Evolutionary conservation across 1,140 invertebrate genomes (phyloP).

Genomic region (Lasioglossum baleicum): DNA sequence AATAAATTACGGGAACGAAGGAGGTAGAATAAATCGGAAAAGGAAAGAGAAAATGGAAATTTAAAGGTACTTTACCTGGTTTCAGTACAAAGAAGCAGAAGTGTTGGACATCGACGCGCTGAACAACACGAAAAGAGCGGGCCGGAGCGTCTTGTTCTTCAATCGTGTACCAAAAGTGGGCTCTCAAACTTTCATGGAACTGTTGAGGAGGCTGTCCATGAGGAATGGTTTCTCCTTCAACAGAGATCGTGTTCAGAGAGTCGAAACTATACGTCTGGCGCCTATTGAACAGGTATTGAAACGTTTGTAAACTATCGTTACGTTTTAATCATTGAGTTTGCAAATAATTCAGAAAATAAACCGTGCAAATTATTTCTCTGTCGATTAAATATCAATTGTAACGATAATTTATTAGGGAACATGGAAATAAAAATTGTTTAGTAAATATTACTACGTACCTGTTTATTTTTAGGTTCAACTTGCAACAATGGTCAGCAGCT

Average conservation of each 20-base stretch:
- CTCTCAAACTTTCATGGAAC: slow-evolving; percentile 93
- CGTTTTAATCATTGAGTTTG: too few relatives aligned
- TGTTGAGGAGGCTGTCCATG: slow-evolving; percentile 86
- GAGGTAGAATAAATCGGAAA: too few relatives aligned
- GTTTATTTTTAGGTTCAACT: too few relatives aligned
- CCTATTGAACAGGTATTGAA: slow-evolving; percentile 85
- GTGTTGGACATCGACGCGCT: slow-evolving; percentile 83
- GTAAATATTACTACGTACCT: too few relatives aligned
- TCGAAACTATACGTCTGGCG: slow-evolving; percentile 89
- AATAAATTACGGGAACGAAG: too few relatives aligned
- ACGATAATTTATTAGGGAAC: too few relatives aligned
- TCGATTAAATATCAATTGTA: too few relatives aligned
- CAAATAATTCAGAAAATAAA: neutral
- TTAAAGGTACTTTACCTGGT: too few relatives aligned
- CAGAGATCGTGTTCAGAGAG: slow-evolving; percentile 89
- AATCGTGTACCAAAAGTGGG: slow-evolving; percentile 94
- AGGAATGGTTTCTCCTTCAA: slow-evolving; percentile 90
- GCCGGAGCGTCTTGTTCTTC: slow-evolving; percentile 89
- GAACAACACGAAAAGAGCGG: slow-evolving; percentile 89
- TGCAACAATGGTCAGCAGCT: slow-evolving; percentile 82
- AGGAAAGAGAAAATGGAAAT: too few relatives aligned
- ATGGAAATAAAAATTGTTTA: slow-evolving; percentile 58
- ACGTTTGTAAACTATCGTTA: too few relatives aligned
- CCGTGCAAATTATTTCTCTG: too few relatives aligned
- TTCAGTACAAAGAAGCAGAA: slow-evolving; percentile 70